Percentiles rank a stretch among this genome's conserved stretches.
phyloP scores from a whole-genome alignment of 2,113 vertebrate species.

The Perca fluviatilis region DNA sequence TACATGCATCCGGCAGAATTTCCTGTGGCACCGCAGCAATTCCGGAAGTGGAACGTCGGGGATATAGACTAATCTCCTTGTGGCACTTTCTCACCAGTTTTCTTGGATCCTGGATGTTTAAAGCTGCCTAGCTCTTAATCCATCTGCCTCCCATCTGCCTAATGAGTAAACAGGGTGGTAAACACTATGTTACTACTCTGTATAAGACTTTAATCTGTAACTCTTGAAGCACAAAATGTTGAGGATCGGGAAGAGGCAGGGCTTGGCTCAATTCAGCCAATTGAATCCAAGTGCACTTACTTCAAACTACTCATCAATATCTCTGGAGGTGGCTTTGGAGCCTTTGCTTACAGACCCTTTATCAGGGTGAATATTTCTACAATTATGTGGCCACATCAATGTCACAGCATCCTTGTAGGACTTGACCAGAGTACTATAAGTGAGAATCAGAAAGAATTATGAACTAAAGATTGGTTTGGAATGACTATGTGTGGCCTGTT shows the following conservation, averaged over 20 bases:
- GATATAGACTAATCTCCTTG: constrained; percentile 29
- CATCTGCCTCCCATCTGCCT: constrained; percentile 68
- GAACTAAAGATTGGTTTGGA: not conserved
- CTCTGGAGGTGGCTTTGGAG: not conserved
- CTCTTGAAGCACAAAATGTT: constrained; percentile 2
- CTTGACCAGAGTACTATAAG: not conserved
- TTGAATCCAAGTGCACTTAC: constrained; percentile 8
- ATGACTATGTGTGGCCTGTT: not conserved
- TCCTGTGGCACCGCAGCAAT: too few species aligned
- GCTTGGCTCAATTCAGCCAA: not conserved
- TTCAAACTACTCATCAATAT: not conserved
- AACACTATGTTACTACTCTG: constrained; percentile 3
- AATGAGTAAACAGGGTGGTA: constrained; percentile 62
- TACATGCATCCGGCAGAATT: too few species aligned
- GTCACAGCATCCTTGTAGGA: not conserved
- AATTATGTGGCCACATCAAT: not conserved
- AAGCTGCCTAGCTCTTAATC: constrained; percentile 66
- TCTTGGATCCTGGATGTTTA: constrained; percentile 45
- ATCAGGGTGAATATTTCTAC: not conserved
- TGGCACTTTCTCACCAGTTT: constrained; percentile 59
- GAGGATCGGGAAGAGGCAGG: not conserved
- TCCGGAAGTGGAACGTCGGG: too few species aligned
- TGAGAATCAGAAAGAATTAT: not conserved
- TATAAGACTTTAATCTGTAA: constrained; percentile 44
- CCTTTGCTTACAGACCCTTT: not conserved